Conservation (phyloP, 2,797 vertebrate species). For the Champsocephalus gunnari region DNA sequence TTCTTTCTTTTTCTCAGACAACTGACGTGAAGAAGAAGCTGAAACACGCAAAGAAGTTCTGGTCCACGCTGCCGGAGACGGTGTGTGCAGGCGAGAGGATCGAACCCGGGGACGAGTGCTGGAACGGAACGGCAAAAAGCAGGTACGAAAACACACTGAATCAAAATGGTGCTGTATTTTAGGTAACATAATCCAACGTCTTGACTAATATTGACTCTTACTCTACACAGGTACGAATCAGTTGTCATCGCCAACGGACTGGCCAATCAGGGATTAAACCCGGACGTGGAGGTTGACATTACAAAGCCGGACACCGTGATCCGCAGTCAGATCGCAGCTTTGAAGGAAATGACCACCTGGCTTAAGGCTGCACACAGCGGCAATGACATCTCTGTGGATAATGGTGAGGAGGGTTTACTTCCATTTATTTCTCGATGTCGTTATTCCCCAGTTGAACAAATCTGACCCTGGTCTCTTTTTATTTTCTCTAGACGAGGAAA, state of each 20-base stretch:
- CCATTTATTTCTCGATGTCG: background rate
- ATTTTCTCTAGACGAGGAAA: conserved; percentile 74
- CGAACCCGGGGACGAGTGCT: conserved; percentile 91
- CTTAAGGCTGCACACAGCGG: conserved; percentile 95
- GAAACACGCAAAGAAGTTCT: conserved; percentile 97
- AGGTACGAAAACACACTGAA: conserved; percentile 80
- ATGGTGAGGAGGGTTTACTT: conserved; percentile 79
- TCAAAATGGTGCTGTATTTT: background rate
- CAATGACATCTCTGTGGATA: conserved; percentile 89
- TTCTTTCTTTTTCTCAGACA: conserved; percentile 80
- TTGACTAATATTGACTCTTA: background rate
- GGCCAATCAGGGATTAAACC: conserved; percentile 96
- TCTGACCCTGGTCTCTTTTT: background rate
- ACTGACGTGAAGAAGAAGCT: conserved; percentile 96
- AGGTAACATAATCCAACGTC: background rate
- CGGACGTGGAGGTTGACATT: conserved; percentile 95
- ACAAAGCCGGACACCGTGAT: conserved; percentile 92
- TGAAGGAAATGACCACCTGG: conserved; percentile 94
- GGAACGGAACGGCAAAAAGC: conserved; percentile 97
- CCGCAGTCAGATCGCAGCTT: conserved; percentile 91
- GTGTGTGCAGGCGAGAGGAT: conserved; percentile 92
- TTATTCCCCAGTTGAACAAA: fast-evolving
- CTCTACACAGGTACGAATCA: conserved; percentile 88
- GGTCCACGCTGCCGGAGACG: conserved; percentile 94
- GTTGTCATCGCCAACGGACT: conserved; percentile 94